Conservation (phyloP, 2,888 invertebrate species). For the Thysanoteuthis rhombus region DNA sequence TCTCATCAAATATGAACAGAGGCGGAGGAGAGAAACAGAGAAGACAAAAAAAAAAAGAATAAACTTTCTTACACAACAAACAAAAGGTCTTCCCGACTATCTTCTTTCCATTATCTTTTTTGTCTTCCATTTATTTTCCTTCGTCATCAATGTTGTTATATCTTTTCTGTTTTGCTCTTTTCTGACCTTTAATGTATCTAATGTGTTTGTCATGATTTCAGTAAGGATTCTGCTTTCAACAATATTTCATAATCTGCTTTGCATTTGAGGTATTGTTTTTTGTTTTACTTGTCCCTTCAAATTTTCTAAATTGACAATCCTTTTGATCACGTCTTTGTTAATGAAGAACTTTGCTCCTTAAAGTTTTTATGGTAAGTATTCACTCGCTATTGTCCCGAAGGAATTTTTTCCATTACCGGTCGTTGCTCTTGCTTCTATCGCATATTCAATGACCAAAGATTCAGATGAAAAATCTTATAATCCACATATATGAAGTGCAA, state of each 20-base stretch:
- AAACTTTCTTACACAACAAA: not conserved
- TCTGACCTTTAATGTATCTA: not conserved
- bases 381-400: not conserved
- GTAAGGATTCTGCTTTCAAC: not conserved
- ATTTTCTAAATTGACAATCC: not conserved
- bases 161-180: not conserved
- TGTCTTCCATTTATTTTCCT: not conserved
- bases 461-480: not conserved
- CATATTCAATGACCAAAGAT: not conserved
- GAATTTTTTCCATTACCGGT: constrained; percentile 12
- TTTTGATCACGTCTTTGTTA: not conserved
- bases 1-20: not conserved
- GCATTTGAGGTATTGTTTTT: not conserved
- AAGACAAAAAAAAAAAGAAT: not conserved
- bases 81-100: not conserved
- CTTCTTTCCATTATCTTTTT: not conserved
- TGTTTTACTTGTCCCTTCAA: not conserved
- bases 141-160: not conserved
- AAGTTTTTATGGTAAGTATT: not conserved
- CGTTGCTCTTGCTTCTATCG: not conserved
- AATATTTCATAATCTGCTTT: constrained; percentile 12
- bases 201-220: not conserved
- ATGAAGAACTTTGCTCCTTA: not conserved
- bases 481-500: too few relatives aligned
- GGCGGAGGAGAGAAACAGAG: not conserved